Conservation (phyloP, 2,888 invertebrate genomes). For the Hecatera dysodea region DNA sequence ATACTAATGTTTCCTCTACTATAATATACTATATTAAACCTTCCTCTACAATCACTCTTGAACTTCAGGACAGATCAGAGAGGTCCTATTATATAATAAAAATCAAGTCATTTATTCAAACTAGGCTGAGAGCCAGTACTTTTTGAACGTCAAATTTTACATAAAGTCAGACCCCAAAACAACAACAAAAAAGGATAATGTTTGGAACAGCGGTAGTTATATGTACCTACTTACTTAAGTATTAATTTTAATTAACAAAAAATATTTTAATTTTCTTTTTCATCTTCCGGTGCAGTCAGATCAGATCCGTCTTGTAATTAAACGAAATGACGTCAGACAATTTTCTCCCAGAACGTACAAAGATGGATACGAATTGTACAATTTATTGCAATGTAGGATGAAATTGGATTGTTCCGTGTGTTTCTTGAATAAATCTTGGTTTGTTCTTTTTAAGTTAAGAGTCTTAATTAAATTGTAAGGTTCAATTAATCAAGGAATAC, state of each 20-base stretch:
- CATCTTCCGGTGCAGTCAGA: not conserved
- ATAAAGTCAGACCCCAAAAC: no score
- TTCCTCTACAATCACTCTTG: no score
- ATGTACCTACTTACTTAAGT: no score
- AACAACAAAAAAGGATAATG: no score
- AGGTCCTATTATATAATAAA: no score
- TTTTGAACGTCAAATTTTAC: no score
- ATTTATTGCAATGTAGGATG: conserved; percentile 9
- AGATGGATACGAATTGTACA: conserved; percentile 34
- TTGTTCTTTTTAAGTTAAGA: not conserved
- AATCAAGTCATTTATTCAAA: no score
- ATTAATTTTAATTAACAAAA: not conserved
- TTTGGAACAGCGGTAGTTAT: no score
- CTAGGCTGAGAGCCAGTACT: no score
- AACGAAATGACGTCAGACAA: conserved; percentile 8
- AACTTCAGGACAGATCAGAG: no score
- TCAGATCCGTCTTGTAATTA: not conserved
- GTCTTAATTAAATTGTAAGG: conserved; percentile 30
- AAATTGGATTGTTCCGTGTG: conserved; percentile 22
- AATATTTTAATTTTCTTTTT: not conserved
- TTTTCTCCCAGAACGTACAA: conserved; percentile 15
- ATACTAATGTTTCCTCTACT: no score
- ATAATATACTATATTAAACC: no score
- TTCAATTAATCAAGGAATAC: conserved; percentile 3
- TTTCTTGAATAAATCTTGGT: conserved; percentile 1